Percentiles rank a stretch among this genome's conserved stretches.
Conservation (phyloP, 2,797 vertebrate genomes). For the Adelosebastes latens region DNA sequence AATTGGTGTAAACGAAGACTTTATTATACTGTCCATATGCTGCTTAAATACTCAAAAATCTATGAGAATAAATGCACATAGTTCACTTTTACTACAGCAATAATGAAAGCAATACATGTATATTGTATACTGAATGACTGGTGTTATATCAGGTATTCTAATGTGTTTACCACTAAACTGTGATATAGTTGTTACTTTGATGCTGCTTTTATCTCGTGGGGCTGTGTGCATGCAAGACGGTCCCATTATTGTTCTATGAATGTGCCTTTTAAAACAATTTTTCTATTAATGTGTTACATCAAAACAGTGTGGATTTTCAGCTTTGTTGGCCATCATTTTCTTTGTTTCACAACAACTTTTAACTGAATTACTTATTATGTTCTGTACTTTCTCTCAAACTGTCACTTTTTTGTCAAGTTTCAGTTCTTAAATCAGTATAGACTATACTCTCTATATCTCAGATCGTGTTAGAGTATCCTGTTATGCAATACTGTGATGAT, state of each 20-base stretch:
- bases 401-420: not conserved
- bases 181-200: constrained; percentile 49
- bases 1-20: constrained; percentile 25
- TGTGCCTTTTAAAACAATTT: constrained; percentile 63
- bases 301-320: not conserved
- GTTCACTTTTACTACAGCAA: constrained; percentile 74
- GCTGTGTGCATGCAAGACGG: constrained; percentile 57
- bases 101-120: constrained; percentile 73
- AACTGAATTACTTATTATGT: not conserved
- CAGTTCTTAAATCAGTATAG: not conserved
- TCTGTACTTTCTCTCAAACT: not conserved
- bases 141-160: constrained; percentile 59
- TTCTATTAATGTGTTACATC: constrained; percentile 26
- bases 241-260: constrained; percentile 34
- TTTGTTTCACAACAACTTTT: not conserved
- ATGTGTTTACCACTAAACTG: constrained; percentile 55
- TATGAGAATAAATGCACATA: constrained; percentile 64
- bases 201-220: constrained; percentile 53
- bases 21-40: constrained; percentile 49
- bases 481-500: constrained; percentile 58
- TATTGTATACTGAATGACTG: constrained; percentile 42
- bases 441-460: not conserved
- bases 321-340: not conserved
- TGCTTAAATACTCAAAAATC: constrained; percentile 51
- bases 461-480: constrained; percentile 27